Conservation (phyloP, 1,140 invertebrate species). For the Amyelois transitella region DNA sequence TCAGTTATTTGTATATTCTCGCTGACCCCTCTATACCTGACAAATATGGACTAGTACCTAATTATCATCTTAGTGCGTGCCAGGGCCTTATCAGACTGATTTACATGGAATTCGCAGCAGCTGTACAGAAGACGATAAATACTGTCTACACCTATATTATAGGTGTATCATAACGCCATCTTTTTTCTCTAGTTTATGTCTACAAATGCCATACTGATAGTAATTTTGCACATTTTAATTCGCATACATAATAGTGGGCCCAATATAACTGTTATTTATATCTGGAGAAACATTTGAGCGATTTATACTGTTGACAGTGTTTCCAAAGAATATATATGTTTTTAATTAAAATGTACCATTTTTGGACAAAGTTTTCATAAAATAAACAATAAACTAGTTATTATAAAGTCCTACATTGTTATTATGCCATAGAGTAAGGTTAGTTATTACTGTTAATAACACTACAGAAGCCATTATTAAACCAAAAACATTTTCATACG, state of each 20-base stretch:
- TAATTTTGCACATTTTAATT: slow-evolving; percentile 5
- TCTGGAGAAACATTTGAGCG: neutral
- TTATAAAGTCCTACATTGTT: neutral
- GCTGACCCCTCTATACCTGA: slow-evolving; percentile 5
- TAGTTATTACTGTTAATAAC: slow-evolving; percentile 10
- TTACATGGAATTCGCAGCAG: neutral
- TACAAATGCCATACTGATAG: slow-evolving; percentile 10
- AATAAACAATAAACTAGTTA: neutral
- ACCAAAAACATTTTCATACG: slow-evolving; percentile 24
- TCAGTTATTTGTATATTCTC: neutral
- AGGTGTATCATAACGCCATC: slow-evolving; percentile 11
- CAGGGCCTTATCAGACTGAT: neutral
- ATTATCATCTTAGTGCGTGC: neutral
- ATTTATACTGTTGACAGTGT: no score
- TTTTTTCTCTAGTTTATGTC: slow-evolving; percentile 12
- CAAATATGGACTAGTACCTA: neutral
- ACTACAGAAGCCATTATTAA: slow-evolving; percentile 19
- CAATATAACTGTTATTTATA: slow-evolving; percentile 6
- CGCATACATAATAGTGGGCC: no score
- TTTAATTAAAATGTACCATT: neutral
- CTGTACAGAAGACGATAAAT: neutral
- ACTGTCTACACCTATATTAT: no score
- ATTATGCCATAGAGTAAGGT: slow-evolving; percentile 9
- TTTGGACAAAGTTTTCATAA: neutral
- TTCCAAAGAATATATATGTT: neutral